These are phyloP conservation scores for Tamandua tetradactyla DNA, from an alignment of 2,797 vertebrate species.

Conservation along the genomic window DNA sequence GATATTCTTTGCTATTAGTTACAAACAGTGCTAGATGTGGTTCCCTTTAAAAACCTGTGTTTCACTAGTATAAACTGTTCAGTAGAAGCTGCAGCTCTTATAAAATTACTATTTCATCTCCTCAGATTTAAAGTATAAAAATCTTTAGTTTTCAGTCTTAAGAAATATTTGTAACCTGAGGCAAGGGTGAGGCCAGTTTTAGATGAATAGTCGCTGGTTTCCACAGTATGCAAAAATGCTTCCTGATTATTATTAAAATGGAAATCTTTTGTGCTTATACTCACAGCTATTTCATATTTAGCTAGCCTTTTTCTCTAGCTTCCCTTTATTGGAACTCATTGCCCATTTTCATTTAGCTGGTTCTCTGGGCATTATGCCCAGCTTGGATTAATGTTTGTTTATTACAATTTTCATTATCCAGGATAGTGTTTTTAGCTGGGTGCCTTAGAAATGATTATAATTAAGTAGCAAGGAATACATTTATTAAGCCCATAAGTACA, in stretches of 20 bases:
- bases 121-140: neutral
- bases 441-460: slow-evolving; percentile 62
- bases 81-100: neutral
- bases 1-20: slow-evolving; percentile 34
- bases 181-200: neutral
- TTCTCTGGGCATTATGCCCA: slow-evolving; percentile 69
- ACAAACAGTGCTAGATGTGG: neutral
- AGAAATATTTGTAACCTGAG: neutral
- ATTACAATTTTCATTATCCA: slow-evolving; percentile 65
- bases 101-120: neutral
- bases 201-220: neutral
- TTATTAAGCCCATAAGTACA: slow-evolving; percentile 40
- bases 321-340: neutral
- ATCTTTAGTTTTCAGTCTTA: neutral
- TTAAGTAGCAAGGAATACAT: slow-evolving; percentile 52
- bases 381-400: slow-evolving; percentile 74
- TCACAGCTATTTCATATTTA: slow-evolving; percentile 28
- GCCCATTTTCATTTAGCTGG: slow-evolving; percentile 61
- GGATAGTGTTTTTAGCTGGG: slow-evolving; percentile 53
- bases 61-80: neutral
- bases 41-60: neutral
- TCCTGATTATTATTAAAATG: slow-evolving; percentile 9
- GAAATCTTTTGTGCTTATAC: neutral
- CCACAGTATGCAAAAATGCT: neutral
- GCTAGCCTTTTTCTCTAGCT: neutral